phyloP scores from a whole-genome alignment of 2,888 invertebrate species.

The Napeogenes sylphis region DNA sequence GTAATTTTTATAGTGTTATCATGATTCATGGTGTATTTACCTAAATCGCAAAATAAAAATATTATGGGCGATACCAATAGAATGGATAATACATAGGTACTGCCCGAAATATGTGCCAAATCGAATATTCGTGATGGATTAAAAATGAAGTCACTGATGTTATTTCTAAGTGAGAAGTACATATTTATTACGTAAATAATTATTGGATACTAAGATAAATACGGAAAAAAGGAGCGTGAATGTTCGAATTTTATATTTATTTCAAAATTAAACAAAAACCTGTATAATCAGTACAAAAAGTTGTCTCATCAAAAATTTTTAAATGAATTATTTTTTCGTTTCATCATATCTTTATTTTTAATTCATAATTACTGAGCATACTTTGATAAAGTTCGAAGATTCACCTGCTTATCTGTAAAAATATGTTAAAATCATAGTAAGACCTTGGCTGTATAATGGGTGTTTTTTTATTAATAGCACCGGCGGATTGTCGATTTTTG shows the following conservation, averaged over 20 bases:
- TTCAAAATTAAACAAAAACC: neutral
- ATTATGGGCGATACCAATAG: neutral
- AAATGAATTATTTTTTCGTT: neutral
- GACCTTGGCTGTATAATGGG: slow-evolving; percentile 1
- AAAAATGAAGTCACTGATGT: slow-evolving; percentile 29
- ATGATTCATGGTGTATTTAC: slow-evolving; percentile 1
- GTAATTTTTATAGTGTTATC: slow-evolving; percentile 4
- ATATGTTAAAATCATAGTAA: neutral
- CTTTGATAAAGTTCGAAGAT: neutral
- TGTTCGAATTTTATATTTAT: slow-evolving; percentile 2
- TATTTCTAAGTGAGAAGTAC: slow-evolving; percentile 25
- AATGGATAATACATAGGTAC: neutral
- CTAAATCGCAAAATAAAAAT: neutral
- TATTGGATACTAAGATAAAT: neutral
- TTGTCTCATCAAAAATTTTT: too few species aligned
- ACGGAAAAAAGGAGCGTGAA: slow-evolving; percentile 3
- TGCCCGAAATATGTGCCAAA: slow-evolving; percentile 2
- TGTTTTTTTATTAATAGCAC: neutral
- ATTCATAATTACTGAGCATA: neutral
- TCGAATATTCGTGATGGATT: slow-evolving; percentile 7
- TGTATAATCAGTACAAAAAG: too few species aligned
- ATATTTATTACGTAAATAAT: slow-evolving; percentile 20
- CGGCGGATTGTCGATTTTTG: neutral
- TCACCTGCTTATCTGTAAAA: slow-evolving; percentile 4
- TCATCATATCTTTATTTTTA: neutral